Evolutionary conservation across 2,113 vertebrate genomes (phyloP).

Genomic region (Catharus fuscescens): DNA sequence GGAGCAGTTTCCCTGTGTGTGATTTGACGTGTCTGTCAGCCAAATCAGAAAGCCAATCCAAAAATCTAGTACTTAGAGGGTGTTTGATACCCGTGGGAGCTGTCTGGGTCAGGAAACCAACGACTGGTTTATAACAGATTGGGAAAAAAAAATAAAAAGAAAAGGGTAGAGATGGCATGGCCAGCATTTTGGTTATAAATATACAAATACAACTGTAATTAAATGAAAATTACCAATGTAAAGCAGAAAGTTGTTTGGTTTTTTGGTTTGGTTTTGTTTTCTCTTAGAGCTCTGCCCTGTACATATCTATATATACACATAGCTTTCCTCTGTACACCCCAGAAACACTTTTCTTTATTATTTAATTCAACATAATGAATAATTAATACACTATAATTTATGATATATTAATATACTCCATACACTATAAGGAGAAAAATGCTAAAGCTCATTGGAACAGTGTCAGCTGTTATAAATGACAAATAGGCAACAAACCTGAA

Average conservation of each 20-base stretch:
- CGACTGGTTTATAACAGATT: not conserved
- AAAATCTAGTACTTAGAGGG: not conserved
- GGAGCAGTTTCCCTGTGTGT: conserved; percentile 4
- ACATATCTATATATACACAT: not conserved
- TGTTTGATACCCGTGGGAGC: conserved; percentile 26
- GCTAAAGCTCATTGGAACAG: not conserved
- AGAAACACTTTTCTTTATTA: not conserved
- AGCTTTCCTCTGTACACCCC: not conserved
- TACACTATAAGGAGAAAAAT: not conserved
- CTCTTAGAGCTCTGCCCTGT: not conserved
- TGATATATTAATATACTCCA: not conserved
- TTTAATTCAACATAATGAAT: not conserved
- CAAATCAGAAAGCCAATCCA: conserved; percentile 21
- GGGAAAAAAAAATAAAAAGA: fast-evolving
- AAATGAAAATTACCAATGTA: not conserved
- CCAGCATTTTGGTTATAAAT: not conserved
- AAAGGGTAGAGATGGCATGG: not conserved
- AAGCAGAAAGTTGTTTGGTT: not conserved
- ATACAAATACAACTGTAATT: not conserved
- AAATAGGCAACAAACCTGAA: not conserved
- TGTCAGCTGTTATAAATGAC: not conserved
- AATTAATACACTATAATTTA: not conserved
- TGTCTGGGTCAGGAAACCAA: not conserved
- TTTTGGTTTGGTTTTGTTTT: not conserved
- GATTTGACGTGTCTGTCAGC: conserved; percentile 13